Percentiles rank a stretch among this genome's conserved stretches.
These are phyloP conservation scores for Leptobrachium leishanense DNA, from an alignment of 2,113 vertebrate genomes.

Conservation along the genomic window DNA sequence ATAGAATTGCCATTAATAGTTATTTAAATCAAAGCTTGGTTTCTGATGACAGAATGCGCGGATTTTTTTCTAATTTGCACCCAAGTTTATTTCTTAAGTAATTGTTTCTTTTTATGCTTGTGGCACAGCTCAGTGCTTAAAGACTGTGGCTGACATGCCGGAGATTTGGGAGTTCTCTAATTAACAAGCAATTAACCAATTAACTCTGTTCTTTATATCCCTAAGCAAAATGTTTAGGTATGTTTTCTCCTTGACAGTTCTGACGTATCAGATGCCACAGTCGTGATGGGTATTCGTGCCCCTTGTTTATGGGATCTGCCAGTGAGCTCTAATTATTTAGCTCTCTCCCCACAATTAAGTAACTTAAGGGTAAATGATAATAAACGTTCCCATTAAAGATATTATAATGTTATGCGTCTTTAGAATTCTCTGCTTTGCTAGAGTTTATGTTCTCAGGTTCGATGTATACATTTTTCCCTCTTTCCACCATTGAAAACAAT, in stretches of 20 bases:
- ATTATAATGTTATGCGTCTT: too few relatives aligned
- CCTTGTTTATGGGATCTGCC: neutral
- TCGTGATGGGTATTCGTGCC: neutral
- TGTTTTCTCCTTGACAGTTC: neutral
- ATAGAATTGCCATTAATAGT: neutral
- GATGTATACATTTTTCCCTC: too few relatives aligned
- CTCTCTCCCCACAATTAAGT: neutral
- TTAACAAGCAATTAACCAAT: constrained; percentile 1
- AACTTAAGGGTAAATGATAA: neutral
- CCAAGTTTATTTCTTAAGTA: neutral
- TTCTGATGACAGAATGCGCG: neutral
- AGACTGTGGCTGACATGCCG: neutral
- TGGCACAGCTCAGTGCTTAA: neutral
- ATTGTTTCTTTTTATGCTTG: neutral
- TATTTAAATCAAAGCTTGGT: neutral
- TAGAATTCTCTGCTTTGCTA: too few relatives aligned
- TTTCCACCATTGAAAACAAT: too few relatives aligned
- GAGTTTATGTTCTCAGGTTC: too few relatives aligned
- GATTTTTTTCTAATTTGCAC: neutral
- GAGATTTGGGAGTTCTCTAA: constrained; percentile 2
- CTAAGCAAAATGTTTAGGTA: neutral
- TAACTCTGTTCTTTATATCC: neutral
- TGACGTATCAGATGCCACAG: neutral
- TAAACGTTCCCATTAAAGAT: too few relatives aligned
- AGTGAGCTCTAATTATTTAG: neutral